A percentile compares a stretch with the other conserved stretches of the same genome.
These are phyloP conservation scores for Corythornis cristatus DNA, from an alignment of 2,113 vertebrate species.

Conservation along the genomic window DNA sequence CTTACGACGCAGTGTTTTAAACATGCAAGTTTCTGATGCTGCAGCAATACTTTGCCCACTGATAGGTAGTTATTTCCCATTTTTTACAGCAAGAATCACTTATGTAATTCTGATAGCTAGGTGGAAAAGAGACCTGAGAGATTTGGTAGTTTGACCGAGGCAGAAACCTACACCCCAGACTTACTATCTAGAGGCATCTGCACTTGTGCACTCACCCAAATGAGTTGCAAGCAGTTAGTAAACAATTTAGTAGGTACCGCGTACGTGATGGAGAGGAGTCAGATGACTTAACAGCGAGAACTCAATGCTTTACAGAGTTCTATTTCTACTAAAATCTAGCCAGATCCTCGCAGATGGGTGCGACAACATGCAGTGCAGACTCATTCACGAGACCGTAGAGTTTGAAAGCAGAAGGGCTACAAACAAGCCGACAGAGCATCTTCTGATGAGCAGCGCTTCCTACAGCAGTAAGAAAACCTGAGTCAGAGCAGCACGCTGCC, in stretches of 20 bases:
- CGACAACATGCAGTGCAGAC: not conserved
- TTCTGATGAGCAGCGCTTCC: not conserved
- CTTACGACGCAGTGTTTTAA: conserved; percentile 29
- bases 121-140: not conserved
- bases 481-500: not conserved
- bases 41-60: conserved; percentile 43
- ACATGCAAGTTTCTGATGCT: conserved; percentile 58
- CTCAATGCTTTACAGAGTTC: not conserved
- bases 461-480: not conserved
- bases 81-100: conserved; percentile 3
- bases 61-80: not conserved
- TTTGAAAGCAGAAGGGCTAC: not conserved
- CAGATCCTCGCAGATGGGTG: not conserved
- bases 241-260: conserved; percentile 4
- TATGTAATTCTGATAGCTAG: not conserved
- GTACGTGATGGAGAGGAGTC: not conserved
- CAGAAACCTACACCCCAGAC: not conserved
- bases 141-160: not conserved
- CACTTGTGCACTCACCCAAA: conserved; percentile 4
- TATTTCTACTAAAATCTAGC: not conserved
- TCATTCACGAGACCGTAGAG: not conserved
- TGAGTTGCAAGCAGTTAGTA: conserved; percentile 25
- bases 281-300: not conserved
- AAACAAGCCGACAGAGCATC: not conserved
- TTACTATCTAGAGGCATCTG: not conserved